These are phyloP conservation scores for Stegastes partitus DNA, from an alignment of 2,113 vertebrate species.

Conservation along the genomic window DNA sequence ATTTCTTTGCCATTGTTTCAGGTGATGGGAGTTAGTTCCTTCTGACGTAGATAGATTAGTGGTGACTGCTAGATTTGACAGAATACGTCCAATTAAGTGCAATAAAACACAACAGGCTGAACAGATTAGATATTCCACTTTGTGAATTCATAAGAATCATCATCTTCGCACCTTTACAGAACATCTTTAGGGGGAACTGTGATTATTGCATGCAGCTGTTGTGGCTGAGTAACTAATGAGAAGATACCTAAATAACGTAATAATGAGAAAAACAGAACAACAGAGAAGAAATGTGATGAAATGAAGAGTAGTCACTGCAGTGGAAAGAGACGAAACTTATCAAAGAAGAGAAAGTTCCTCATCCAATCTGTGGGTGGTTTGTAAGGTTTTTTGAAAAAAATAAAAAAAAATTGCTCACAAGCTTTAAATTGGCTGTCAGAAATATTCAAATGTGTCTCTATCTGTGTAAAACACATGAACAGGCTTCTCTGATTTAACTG, in stretches of 20 bases:
- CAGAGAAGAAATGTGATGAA: conserved; percentile 29
- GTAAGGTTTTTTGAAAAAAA: background rate
- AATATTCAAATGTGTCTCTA: conserved; percentile 46
- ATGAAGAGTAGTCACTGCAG: conserved; percentile 26
- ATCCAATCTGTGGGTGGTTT: conserved; percentile 1
- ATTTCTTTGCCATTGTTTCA: conserved; percentile 21
- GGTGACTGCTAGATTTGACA: conserved; percentile 27
- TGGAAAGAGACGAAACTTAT: conserved; percentile 43
- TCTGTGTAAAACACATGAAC: conserved; percentile 45
- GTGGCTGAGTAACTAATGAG: conserved; percentile 3
- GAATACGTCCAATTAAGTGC: conserved; percentile 27
- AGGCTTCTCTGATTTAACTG: conserved; percentile 24
- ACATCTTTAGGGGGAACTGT: background rate
- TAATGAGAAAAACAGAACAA: conserved; percentile 11
- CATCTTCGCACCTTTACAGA: background rate
- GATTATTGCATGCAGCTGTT: conserved; percentile 11
- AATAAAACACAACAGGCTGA: conserved; percentile 6
- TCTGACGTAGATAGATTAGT: conserved; percentile 5
- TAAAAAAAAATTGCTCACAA: background rate
- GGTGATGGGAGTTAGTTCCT: conserved; percentile 43
- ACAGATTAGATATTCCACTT: conserved; percentile 32
- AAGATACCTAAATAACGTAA: conserved; percentile 7
- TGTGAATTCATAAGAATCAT: conserved; percentile 36
- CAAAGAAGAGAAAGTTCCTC: conserved; percentile 49
- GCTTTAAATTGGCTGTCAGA: conserved; percentile 47